Evolutionary conservation across 1,140 invertebrate genomes (phyloP).

Genomic region (Zophobas morio): DNA sequence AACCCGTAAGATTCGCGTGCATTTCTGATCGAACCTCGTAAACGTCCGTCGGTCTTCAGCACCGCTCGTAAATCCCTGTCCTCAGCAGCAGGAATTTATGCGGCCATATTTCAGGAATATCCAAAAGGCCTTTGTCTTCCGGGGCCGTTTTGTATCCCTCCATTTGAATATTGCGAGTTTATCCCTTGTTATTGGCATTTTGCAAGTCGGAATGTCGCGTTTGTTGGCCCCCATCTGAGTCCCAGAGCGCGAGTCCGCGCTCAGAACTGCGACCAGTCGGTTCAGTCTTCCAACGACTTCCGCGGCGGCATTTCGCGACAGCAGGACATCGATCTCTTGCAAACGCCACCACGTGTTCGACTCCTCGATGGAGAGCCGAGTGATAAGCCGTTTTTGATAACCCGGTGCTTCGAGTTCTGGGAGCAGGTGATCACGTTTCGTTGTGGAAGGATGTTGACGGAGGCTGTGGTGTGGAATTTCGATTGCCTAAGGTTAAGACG

Average conservation of each 20-base stretch:
- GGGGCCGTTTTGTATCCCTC: constrained; percentile 1
- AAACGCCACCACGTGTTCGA: constrained; percentile 31
- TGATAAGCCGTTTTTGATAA: background rate
- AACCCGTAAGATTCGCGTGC: background rate
- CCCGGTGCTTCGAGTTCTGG: background rate
- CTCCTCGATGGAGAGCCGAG: background rate
- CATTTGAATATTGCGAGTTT: constrained; percentile 40
- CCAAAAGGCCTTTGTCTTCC: constrained; percentile 15
- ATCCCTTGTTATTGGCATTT: constrained; percentile 41
- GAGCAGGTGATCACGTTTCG: constrained; percentile 2
- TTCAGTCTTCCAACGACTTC: constrained; percentile 32
- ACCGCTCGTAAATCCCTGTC: constrained; percentile 18
- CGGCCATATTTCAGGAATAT: constrained; percentile 23
- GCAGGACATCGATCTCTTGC: constrained; percentile 38
- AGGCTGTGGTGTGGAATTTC: constrained; percentile 13
- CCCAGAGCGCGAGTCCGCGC: constrained; percentile 33
- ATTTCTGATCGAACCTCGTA: background rate
- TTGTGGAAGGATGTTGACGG: constrained; percentile 11
- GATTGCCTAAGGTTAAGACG: constrained; percentile 16
- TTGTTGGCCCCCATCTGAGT: constrained; percentile 31
- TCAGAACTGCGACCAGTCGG: constrained; percentile 30
- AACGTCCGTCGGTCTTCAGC: constrained; percentile 2
- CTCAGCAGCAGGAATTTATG: constrained; percentile 24
- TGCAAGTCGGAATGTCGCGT: constrained; percentile 35
- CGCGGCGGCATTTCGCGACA: constrained; percentile 19